Conservation (phyloP, 2,888 invertebrate species). For the Tridacna crocea region DNA sequence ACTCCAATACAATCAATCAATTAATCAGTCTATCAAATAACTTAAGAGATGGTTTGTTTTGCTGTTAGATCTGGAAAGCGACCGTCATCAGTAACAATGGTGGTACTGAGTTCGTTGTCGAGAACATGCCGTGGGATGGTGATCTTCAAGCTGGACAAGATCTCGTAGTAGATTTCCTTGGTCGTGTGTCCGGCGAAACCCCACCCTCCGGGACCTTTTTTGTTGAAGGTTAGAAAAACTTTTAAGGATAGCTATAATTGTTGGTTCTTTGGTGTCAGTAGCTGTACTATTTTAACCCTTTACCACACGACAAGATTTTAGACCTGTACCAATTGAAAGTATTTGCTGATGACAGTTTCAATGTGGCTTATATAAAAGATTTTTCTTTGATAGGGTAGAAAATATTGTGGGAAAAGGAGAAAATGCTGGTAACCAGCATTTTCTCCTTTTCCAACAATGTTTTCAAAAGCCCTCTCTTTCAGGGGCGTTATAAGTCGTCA, state of each 20-base stretch:
- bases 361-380: too few species aligned
- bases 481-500: too few species aligned
- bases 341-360: too few species aligned
- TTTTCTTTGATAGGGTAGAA: too few species aligned
- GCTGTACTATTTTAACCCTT: background rate
- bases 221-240: constrained; percentile 55
- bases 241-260: background rate
- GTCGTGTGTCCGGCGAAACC: constrained; percentile 46
- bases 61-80: constrained; percentile 59
- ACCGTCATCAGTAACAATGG: constrained; percentile 29
- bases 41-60: too few species aligned
- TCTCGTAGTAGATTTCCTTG: constrained; percentile 60
- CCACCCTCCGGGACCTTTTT: constrained; percentile 45
- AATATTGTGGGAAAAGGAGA: too few species aligned
- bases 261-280: background rate
- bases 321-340: too few species aligned
- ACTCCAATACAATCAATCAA: too few species aligned
- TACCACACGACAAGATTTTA: background rate
- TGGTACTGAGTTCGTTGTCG: constrained; percentile 56
- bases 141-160: constrained; percentile 53
- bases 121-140: constrained; percentile 59
- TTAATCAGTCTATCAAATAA: too few species aligned
- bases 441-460: too few species aligned
- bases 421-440: too few species aligned
- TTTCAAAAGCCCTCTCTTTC: too few species aligned